Conservation (phyloP, 2,113 vertebrate species). For the Canis aureus region DNA sequence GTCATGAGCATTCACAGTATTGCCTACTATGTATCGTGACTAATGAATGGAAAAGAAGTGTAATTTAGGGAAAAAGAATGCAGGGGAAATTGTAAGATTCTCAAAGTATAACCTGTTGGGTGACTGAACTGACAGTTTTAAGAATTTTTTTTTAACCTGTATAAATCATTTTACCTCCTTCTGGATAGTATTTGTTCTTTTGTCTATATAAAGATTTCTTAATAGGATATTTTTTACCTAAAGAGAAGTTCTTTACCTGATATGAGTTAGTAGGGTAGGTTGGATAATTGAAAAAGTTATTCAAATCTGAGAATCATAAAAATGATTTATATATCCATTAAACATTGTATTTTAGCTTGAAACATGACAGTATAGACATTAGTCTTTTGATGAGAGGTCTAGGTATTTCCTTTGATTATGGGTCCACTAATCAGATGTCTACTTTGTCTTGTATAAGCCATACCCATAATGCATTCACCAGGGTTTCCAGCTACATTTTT, state of each 20-base stretch:
- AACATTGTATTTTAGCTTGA: slow-evolving; percentile 19
- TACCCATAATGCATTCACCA: background rate
- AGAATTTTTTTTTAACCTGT: background rate
- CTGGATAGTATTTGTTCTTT: background rate
- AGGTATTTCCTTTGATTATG: background rate
- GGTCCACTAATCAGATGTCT: background rate
- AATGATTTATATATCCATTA: background rate
- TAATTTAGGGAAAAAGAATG: background rate
- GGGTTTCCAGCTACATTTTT: background rate
- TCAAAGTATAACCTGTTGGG: background rate
- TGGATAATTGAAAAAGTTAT: background rate
- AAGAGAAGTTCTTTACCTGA: background rate
- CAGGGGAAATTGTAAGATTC: background rate
- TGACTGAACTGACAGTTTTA: background rate
- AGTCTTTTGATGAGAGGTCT: background rate
- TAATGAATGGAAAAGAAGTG: background rate
- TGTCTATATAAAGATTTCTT: background rate
- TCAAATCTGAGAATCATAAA: slow-evolving; percentile 10
- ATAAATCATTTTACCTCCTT: background rate
- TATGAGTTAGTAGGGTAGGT: background rate
- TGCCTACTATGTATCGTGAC: background rate
- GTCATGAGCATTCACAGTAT: background rate
- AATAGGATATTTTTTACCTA: background rate
- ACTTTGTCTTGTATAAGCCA: background rate
- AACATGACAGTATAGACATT: background rate